Evolutionary conservation across 2,113 vertebrate species (phyloP), one percentile per base, ranked within the genome.

Genomic region (Clinocottus analis): DNA sequence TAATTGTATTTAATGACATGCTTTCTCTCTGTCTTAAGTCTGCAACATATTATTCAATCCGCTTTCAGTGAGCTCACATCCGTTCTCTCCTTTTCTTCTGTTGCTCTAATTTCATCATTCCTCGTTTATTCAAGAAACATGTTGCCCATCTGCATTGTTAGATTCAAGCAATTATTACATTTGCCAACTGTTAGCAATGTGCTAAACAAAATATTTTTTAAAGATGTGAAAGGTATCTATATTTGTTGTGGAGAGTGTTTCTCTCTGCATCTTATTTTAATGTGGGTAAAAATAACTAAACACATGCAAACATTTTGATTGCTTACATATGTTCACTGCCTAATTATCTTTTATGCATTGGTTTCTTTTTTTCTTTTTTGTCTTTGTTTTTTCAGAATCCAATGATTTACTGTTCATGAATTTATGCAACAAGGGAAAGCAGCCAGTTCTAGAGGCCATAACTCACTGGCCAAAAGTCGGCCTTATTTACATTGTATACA

Each of bases 341-440:
- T 92, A 94, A 94, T 95, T 94, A 94, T 92, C 78, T 87, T 92
- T 87, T 91, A 89, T 92, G 82, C 74, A 90, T 92, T 86, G 77
- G 86, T 87, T 90, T 91, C 76, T 89, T 93, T 82, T 89, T 93
- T 78, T 66, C 51, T 63, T 66, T 80, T 86, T 79, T 49, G 55
- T 86, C 71, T 79, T 69, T 75, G 29, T 76, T 85, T 90, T 90
- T 91, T 85, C 88, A 83, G 84, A 90, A 82, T 56, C 79, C 31
- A 17, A 77, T 93, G 93, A 93, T 95, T 94, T 94, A 95, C 89
- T 88, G 87, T 93, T 93, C 88, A 88, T 93, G 91, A 91, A 94
- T 95, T 93, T 93, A 94, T 94, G 92, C 90, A 94, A 90, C 79
- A 87, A 76, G 88, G 81, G 80, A 89, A 90, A 86, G 77, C 82